Evolutionary conservation across 2,888 invertebrate genomes (phyloP), one percentile per base, ranked within the genome.

Genomic region (Watsonalla binaria): DNA sequence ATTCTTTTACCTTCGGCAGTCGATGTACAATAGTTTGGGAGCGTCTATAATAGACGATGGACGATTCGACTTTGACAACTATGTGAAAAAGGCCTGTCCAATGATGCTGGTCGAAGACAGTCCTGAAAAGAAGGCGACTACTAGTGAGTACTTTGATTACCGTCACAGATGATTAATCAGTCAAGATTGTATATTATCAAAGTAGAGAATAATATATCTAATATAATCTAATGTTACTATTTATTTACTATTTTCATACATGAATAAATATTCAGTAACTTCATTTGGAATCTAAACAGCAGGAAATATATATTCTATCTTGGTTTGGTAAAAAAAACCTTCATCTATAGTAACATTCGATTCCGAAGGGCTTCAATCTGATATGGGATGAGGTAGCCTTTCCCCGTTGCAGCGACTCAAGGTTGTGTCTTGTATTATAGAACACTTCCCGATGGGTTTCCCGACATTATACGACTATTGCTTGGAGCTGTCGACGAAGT

Each of bases 21-120:
- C 95, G 0, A 89, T 97, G 66, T 97, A 96, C 81, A 96, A 95
- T 84, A 98, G 97, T 0, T 78, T 98, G 6, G 98, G 98, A 0
- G 97, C 96, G 0, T 83, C 94, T 0, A 89, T 98, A 6, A 79
- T 95, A 0, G 94, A 93, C 56, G 92, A 94, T 47, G 94, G 94
- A 6, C 92, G 95, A 6, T 72, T 86, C 2, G 92, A 94, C 56
- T 97, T 97, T 75, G 98, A 98, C 80, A 92, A 92, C 14, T 96
- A 94, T 74, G 87, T 97, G 63, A 97, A 97, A 81, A 92, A 93
- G 65, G 90, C 92, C n/a, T 92, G 93, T 62, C 93, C 95, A 6
- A 90, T 97, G 80, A 93, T 95, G 80, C 85, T 92, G 52, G 91
- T 93, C 0, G 93, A 95, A 54, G 97, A 97, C 65, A 92, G 85